Percentiles rank a stretch among this genome's conserved stretches.
phyloP scores from a whole-genome alignment of 2,888 invertebrate genomes.

The Pammene aurita region DNA sequence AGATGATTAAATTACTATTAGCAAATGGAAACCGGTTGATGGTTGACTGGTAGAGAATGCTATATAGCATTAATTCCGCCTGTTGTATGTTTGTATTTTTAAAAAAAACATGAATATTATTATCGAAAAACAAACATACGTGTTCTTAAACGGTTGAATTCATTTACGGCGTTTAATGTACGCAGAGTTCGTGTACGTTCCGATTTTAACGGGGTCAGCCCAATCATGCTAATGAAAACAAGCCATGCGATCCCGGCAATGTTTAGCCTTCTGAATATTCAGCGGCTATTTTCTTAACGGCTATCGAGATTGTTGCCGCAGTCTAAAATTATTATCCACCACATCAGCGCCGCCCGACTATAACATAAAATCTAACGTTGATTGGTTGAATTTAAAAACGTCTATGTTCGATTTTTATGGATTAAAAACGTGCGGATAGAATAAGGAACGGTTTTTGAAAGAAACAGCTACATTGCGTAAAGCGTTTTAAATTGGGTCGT shows the following conservation, averaged over 20 bases:
- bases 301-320: slow-evolving; percentile 67
- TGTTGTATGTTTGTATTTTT: no score
- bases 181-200: slow-evolving; percentile 46
- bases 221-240: slow-evolving; percentile 82
- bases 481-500: slow-evolving; percentile 28
- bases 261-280: slow-evolving; percentile 75
- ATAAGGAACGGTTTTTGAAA: not conserved
- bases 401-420: slow-evolving; percentile 17
- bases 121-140: no score
- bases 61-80: no score
- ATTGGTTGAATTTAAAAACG: slow-evolving; percentile 39
- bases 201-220: slow-evolving; percentile 73
- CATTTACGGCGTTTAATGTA: slow-evolving; percentile 40
- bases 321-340: slow-evolving; percentile 63
- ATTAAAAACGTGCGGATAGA: slow-evolving; percentile 11
- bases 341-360: slow-evolving; percentile 48
- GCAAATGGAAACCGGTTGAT: no score
- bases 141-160: slow-evolving; percentile 39
- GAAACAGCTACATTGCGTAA: slow-evolving; percentile 30
- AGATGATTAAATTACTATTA: no score
- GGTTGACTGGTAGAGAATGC: no score
- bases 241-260: slow-evolving; percentile 69
- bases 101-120: no score
- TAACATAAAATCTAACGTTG: slow-evolving; percentile 55
- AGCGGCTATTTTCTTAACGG: slow-evolving; percentile 75